Evolutionary conservation across 2,113 vertebrate genomes (phyloP).

Genomic region (Cololabis saira): DNA sequence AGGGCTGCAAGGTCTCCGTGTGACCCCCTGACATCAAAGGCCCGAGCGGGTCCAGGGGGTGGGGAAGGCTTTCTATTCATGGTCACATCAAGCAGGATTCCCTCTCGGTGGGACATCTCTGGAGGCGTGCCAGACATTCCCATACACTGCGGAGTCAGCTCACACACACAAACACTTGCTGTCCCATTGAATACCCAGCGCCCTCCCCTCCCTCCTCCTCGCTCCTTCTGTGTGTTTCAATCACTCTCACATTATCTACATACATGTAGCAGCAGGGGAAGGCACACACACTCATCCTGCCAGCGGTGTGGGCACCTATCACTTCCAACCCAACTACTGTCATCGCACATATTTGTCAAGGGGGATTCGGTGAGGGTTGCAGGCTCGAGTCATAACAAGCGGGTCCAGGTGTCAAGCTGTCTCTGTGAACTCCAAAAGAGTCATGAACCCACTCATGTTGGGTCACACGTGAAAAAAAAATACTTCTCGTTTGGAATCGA

Average conservation of each 20-base stretch:
- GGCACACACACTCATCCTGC: background rate
- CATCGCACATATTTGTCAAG: conserved; percentile 55
- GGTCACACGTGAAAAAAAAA: conserved; percentile 26
- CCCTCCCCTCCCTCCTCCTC: conserved; percentile 15
- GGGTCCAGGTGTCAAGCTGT: conserved; percentile 49
- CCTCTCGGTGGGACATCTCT: conserved; percentile 65
- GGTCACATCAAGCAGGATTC: conserved; percentile 71
- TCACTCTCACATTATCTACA: conserved; percentile 46
- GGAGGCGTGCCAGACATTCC: conserved; percentile 73
- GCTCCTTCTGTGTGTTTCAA: conserved; percentile 13
- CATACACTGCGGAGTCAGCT: conserved; percentile 37
- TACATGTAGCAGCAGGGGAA: conserved; percentile 21
- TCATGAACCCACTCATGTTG: conserved; percentile 26
- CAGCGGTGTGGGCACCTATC: conserved; percentile 48
- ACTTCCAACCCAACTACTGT: conserved; percentile 22
- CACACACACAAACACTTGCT: conserved; percentile 37
- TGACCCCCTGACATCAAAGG: conserved; percentile 73
- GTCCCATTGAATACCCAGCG: conserved; percentile 25
- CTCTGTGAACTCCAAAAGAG: conserved; percentile 23
- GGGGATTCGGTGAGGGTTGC: conserved; percentile 53
- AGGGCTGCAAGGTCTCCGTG: conserved; percentile 36
- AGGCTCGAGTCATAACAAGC: conserved; percentile 53
- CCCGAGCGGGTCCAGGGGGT: conserved; percentile 55
- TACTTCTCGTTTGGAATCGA: conserved; percentile 20
- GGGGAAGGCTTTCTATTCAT: conserved; percentile 68